Conservation (phyloP, 2,797 vertebrate species). For the Furcifer pardalis region DNA sequence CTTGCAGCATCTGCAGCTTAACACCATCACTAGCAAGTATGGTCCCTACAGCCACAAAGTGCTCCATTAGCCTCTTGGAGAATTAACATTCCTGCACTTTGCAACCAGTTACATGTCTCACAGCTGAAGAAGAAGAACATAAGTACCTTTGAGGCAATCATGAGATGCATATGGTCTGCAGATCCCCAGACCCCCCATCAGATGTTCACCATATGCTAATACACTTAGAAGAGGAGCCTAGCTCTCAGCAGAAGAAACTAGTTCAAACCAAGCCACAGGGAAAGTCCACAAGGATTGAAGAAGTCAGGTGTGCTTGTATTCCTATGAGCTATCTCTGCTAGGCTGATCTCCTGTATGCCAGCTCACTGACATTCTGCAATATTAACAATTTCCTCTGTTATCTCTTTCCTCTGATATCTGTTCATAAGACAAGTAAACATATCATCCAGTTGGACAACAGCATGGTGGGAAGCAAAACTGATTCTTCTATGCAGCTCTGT, state of each 20-base stretch:
- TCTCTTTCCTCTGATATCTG: constrained; percentile 72
- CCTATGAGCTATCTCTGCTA: constrained; percentile 56
- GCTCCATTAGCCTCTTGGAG: constrained; percentile 44
- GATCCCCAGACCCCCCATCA: constrained; percentile 49
- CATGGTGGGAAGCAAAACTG: constrained; percentile 53
- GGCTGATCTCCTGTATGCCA: constrained; percentile 33
- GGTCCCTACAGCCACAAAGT: constrained; percentile 48
- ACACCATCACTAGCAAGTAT: constrained; percentile 38
- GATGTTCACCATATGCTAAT: constrained; percentile 46
- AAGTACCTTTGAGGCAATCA: constrained; percentile 51
- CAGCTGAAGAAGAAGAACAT: constrained; percentile 60
- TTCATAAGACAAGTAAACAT: constrained; percentile 72
- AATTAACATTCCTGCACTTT: constrained; percentile 58
- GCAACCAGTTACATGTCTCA: constrained; percentile 63
- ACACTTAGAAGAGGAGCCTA: rapidly evolving
- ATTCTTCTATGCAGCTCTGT: constrained; percentile 46
- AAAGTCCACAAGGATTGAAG: constrained; percentile 35
- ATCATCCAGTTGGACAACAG: constrained; percentile 71
- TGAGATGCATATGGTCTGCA: constrained; percentile 42
- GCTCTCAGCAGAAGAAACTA: not conserved
- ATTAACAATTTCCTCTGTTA: constrained; percentile 73
- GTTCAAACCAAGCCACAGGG: constrained; percentile 40
- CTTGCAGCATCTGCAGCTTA: constrained; percentile 59
- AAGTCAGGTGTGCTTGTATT: constrained; percentile 37
- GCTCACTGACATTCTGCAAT: constrained; percentile 60